Evolutionary conservation across 2,113 vertebrate genomes (phyloP).

Genomic region (Coptodon bakossiorum): DNA sequence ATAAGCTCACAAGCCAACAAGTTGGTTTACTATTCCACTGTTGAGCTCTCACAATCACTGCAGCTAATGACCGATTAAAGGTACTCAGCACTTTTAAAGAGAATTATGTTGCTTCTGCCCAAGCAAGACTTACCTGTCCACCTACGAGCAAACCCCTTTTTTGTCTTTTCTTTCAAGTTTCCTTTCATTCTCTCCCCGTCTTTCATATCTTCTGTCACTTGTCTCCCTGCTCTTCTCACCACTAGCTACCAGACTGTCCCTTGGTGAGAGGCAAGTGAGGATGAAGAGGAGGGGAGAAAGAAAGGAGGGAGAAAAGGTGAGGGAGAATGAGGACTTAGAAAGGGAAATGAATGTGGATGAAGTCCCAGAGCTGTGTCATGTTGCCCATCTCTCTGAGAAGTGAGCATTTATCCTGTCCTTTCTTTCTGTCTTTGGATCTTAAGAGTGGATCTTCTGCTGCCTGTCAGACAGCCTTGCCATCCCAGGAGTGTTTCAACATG

Average conservation of each 20-base stretch:
- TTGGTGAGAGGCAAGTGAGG: conserved; percentile 28
- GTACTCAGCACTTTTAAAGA: background rate
- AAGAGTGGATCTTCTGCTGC: background rate
- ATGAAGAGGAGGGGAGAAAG: conserved; percentile 26
- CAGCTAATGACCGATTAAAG: background rate
- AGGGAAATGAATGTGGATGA: conserved; percentile 14
- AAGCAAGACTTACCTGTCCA: conserved; percentile 40
- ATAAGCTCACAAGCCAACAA: conserved; percentile 2
- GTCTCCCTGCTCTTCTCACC: background rate
- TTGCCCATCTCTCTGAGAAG: background rate
- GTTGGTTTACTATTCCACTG: conserved; percentile 13
- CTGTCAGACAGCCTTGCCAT: background rate
- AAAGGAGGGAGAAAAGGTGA: conserved; percentile 5
- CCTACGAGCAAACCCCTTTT: conserved; percentile 19
- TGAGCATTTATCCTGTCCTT: background rate
- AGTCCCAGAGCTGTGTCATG: conserved; percentile 6
- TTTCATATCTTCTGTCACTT: conserved; percentile 24
- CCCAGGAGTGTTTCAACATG: background rate
- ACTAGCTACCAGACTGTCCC: conserved; percentile 50
- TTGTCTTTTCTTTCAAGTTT: conserved; percentile 45
- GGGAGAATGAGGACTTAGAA: conserved; percentile 8
- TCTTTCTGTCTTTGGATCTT: background rate
- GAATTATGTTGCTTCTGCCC: background rate
- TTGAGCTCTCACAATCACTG: background rate
- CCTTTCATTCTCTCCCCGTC: conserved; percentile 36